Evolutionary conservation across 37 sponge, comb jelly and placozoan genomes (phyloP).

Genomic region (Aplysina aerophoba): DNA sequence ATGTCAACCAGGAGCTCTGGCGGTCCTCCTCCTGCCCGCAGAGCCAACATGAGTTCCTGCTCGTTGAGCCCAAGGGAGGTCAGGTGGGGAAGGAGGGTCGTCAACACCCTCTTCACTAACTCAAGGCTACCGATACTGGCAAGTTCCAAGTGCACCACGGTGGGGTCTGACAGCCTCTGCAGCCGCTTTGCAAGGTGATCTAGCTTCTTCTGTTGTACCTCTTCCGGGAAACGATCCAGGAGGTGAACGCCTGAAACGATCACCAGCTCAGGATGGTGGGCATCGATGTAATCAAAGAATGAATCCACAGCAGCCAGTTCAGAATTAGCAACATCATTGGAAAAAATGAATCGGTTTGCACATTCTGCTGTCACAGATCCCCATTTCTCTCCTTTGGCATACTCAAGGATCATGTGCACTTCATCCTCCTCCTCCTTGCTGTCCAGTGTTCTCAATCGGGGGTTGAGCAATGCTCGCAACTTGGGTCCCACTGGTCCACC

Average conservation of each 20-base stretch:
- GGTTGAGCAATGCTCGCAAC: conserved; percentile 53
- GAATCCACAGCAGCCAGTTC: conserved; percentile 67
- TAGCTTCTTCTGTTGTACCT: conserved; percentile 46
- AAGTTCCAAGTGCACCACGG: conserved; percentile 84
- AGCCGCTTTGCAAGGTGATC: conserved; percentile 34
- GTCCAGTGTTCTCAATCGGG: conserved; percentile 24
- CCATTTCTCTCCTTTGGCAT: conserved; percentile 66
- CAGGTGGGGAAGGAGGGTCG: conserved; percentile 48
- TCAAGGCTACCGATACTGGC: conserved; percentile 79
- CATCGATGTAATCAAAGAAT: conserved; percentile 29
- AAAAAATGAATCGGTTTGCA: conserved; percentile 92
- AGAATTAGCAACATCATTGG: conserved; percentile 87
- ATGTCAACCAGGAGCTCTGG: conserved; percentile 3
- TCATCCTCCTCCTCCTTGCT: conserved; percentile 59
- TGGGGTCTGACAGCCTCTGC: conserved; percentile 19
- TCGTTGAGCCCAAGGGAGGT: conserved; percentile 94
- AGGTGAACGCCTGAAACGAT: conserved; percentile 86
- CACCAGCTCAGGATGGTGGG: conserved; percentile 65
- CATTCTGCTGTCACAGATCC: conserved; percentile 66
- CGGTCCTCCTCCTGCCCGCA: conserved; percentile 53
- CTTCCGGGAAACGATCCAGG: conserved; percentile 55
- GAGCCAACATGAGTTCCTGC: conserved; percentile 75
- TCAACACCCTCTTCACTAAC: conserved; percentile 52
- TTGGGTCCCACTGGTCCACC: conserved; percentile 76
- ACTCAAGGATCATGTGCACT: conserved; percentile 92